A percentile compares a stretch with the other conserved stretches of the same genome.
These are phyloP conservation scores for Epiperipatus broadwayi DNA, from an alignment of 2,888 invertebrate species.

Conservation along the genomic window DNA sequence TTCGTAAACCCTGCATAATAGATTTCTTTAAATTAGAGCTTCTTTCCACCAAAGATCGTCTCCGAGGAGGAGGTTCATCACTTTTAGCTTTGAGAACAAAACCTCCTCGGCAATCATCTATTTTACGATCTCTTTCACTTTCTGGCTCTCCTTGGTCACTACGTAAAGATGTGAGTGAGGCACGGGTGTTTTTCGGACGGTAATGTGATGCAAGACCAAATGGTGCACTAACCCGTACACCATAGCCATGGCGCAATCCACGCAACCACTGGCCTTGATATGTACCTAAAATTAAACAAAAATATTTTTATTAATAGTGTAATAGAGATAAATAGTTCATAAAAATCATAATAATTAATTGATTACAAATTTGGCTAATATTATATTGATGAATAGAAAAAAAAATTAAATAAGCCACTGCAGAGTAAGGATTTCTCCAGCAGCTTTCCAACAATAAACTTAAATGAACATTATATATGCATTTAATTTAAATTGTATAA, in stretches of 20 bases:
- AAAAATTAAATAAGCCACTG: no score
- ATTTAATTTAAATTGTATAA: no score
- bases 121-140: constrained; percentile 56
- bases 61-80: constrained; percentile 64
- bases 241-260: constrained; percentile 97
- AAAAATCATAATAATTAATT: no score
- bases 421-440: no score
- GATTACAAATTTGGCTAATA: no score
- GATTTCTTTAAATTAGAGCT: constrained; percentile 58
- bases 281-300: constrained; percentile 22
- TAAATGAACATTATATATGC: no score
- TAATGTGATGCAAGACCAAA: constrained; percentile 92
- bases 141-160: constrained; percentile 33
- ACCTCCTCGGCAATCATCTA: constrained; percentile 86
- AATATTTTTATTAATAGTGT: neutral
- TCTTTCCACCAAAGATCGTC: constrained; percentile 59
- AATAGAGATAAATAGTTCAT: no score
- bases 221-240: constrained; percentile 85
- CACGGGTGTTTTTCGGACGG: constrained; percentile 44
- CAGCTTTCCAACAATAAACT: no score
- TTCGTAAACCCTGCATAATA: constrained; percentile 57
- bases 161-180: constrained; percentile 53
- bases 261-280: constrained; percentile 95
- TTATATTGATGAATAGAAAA: no score
- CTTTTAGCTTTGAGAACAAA: constrained; percentile 89